phyloP scores from a whole-genome alignment of 64 coral and sea anemone species.

The Porites australiensis region DNA sequence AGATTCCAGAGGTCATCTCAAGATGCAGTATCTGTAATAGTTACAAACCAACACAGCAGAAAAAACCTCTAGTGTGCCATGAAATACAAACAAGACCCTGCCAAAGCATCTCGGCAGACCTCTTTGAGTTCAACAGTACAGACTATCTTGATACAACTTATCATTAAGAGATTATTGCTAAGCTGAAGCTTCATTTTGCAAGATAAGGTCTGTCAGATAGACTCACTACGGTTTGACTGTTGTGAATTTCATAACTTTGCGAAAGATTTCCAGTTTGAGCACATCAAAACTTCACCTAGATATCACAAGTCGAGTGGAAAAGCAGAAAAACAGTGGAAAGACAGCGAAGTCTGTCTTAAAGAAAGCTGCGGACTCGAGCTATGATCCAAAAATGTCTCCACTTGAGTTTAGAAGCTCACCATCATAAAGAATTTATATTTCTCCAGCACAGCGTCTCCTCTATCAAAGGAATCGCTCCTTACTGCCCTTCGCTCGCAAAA shows the following conservation, averaged over 20 bases:
- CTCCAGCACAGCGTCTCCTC: constrained; percentile 31
- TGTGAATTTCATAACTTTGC: constrained; percentile 50
- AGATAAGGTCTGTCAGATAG: constrained; percentile 27
- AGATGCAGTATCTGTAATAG: constrained; percentile 24
- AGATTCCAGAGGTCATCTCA: constrained; percentile 45
- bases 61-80: constrained; percentile 33
- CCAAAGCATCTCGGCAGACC: constrained; percentile 27
- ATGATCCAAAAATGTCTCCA: constrained; percentile 42
- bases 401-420: constrained; percentile 48
- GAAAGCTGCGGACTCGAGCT: neutral
- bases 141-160: constrained; percentile 9
- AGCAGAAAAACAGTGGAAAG: constrained; percentile 32
- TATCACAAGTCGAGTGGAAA: constrained; percentile 53
- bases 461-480: neutral
- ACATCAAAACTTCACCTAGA: constrained; percentile 45
- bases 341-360: constrained; percentile 13
- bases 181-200: constrained; percentile 36
- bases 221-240: constrained; percentile 33
- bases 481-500: neutral
- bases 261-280: constrained; percentile 41
- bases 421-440: neutral
- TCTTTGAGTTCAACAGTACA: neutral
- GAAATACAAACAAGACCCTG: constrained; percentile 58
- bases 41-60: neutral
- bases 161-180: constrained; percentile 28